These are phyloP conservation scores for Hafferia zeledoni DNA, from an alignment of 2,797 vertebrate species.

Conservation along the genomic window DNA sequence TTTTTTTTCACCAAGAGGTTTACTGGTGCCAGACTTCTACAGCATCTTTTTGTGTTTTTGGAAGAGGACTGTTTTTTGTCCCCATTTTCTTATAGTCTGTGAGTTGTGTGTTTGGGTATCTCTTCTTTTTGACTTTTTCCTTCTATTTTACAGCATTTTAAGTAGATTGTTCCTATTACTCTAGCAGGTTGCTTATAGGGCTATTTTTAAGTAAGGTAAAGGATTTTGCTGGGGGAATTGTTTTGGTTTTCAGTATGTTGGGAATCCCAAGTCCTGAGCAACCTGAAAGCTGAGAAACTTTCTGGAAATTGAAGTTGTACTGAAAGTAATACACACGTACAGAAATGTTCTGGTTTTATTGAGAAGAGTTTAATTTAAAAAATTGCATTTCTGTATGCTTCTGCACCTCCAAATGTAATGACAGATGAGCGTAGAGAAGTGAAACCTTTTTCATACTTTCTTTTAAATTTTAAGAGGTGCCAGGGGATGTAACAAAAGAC, in stretches of 20 bases:
- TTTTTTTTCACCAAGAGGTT: neutral
- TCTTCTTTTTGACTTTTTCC: neutral
- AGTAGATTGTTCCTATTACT: neutral
- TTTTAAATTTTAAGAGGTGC: neutral
- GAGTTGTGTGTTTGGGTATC: neutral
- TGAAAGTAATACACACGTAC: neutral
- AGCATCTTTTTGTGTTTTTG: neutral
- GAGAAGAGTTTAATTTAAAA: neutral
- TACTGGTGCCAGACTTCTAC: neutral
- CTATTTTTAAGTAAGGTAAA: neutral
- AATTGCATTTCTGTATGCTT: neutral
- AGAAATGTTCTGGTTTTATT: neutral
- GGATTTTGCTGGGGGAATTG: neutral
- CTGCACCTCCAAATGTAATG: neutral
- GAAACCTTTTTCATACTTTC: neutral
- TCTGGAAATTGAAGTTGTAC: neutral
- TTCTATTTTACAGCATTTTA: neutral
- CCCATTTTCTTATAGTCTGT: neutral
- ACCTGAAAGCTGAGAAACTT: neutral
- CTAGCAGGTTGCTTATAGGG: neutral
- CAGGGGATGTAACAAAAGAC: neutral
- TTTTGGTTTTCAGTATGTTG: neutral
- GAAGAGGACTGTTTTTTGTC: neutral
- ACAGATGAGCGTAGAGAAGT: neutral
- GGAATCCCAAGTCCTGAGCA: neutral